These are phyloP conservation scores for Hystrix cristata DNA, from an alignment of 2,113 vertebrate species.

Conservation along the genomic window DNA sequence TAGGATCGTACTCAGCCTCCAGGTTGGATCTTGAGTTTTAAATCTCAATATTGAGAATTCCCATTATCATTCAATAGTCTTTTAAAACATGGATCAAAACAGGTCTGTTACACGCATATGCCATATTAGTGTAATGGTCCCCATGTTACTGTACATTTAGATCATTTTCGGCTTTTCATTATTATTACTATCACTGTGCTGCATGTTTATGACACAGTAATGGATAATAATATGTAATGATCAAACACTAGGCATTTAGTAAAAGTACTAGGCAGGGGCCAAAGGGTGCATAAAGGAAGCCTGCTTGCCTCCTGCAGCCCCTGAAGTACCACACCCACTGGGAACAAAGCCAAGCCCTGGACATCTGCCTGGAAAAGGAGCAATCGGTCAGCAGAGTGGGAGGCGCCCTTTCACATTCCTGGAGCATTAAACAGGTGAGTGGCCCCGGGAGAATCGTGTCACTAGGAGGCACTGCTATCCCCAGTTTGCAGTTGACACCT, in stretches of 20 bases:
- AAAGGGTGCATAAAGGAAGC: not conserved
- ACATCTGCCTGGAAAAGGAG: not conserved
- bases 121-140: not conserved
- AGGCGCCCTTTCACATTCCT: not conserved
- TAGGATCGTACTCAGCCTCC: not conserved
- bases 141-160: not conserved
- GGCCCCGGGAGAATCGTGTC: not conserved
- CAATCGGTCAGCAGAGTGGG: not conserved
- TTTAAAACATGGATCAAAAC: constrained; percentile 44
- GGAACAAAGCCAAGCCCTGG: not conserved
- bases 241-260: not conserved
- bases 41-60: constrained; percentile 10
- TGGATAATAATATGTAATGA: not conserved
- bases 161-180: not conserved
- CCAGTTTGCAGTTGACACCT: not conserved
- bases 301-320: not conserved
- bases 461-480: not conserved
- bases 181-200: not conserved
- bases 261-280: not conserved
- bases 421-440: not conserved
- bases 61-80: not conserved
- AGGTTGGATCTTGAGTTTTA: constrained; percentile 20
- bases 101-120: not conserved
- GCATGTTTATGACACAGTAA: not conserved
- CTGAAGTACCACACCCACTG: not conserved